Conservation (phyloP, 1,140 invertebrate genomes). For the Calliphora vicina region DNA sequence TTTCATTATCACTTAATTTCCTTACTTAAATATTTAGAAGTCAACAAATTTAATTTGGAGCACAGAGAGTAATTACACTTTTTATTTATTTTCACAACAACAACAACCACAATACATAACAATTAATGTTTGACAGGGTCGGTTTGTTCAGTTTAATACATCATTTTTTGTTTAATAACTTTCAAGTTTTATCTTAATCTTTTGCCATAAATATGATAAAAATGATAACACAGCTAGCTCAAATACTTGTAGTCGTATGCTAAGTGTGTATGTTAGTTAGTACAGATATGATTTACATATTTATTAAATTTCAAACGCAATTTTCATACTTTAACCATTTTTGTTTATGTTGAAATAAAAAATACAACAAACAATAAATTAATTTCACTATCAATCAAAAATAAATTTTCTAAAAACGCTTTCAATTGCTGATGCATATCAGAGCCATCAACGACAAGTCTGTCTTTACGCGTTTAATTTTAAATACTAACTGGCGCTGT, state of each 20-base stretch:
- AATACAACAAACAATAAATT: background rate
- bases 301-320: background rate
- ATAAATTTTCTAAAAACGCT: too few species aligned
- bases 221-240: background rate
- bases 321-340: background rate
- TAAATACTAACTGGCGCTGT: background rate
- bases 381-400: slow-evolving; percentile 9
- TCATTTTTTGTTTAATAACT: background rate
- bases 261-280: too few species aligned
- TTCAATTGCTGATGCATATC: background rate
- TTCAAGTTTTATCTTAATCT: background rate
- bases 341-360: background rate
- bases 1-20: background rate
- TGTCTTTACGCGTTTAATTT: background rate
- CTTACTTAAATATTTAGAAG: background rate
- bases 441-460: background rate
- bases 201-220: background rate
- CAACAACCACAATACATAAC: background rate
- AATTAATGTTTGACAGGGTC: background rate
- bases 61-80: background rate
- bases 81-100: background rate
- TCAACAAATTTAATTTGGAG: background rate
- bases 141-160: background rate
- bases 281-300: too few species aligned
- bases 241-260: too few species aligned